phyloP scores from a whole-genome alignment of 1,140 invertebrate genomes.

The Drosophila tropicalis region DNA sequence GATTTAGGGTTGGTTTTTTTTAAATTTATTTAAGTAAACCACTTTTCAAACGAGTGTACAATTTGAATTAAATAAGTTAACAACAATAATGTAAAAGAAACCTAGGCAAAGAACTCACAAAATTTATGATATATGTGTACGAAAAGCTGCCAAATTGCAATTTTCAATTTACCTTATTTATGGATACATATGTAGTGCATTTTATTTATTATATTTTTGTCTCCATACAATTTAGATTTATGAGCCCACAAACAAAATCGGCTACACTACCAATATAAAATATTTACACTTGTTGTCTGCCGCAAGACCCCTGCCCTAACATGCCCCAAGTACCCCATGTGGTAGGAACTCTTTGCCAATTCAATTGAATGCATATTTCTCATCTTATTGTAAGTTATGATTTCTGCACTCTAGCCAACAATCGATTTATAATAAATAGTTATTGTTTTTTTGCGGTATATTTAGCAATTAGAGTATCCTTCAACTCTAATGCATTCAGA shows the following conservation, averaged over 20 bases:
- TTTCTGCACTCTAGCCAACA: constrained; percentile 33
- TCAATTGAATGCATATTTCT: constrained; percentile 51
- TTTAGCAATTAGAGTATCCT: not conserved
- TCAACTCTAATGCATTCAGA: constrained; percentile 13
- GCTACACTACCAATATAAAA: constrained; percentile 32
- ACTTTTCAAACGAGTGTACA: not conserved
- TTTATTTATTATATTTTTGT: constrained; percentile 56
- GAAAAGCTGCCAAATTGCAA: constrained; percentile 25
- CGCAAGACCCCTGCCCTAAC: not conserved
- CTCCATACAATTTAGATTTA: constrained; percentile 39
- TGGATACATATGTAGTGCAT: constrained; percentile 18
- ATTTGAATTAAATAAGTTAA: not conserved
- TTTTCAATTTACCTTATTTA: constrained; percentile 52
- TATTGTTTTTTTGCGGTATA: not conserved
- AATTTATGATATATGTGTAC: constrained; percentile 5
- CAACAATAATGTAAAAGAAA: not conserved
- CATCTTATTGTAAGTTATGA: constrained; percentile 21
- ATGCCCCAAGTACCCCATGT: constrained; percentile 8
- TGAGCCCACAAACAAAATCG: constrained; percentile 21
- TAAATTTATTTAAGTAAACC: too few relatives aligned
- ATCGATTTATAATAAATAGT: constrained; percentile 33
- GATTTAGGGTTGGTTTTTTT: too few relatives aligned
- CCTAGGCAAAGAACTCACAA: not conserved
- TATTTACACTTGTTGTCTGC: constrained; percentile 17
- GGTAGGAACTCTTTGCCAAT: constrained; percentile 37